phyloP scores from a whole-genome alignment of 2,113 vertebrate genomes.

The Rattus norvegicus region GRCr8 NC_086027.1:62147001-62147500 shows the following conservation, averaged over 20 bases:
- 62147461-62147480: not conserved
- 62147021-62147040: not conserved
- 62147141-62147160: not conserved
- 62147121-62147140: not conserved
- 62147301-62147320: not conserved
- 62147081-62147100: not conserved
- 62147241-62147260: not conserved
- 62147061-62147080: not conserved
- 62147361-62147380: not conserved
- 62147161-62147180: not conserved
- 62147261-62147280: not conserved
- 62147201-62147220: not conserved
- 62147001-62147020: not conserved
- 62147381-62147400: not conserved
- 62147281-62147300: no score
- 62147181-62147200: not conserved
- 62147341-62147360: not conserved
- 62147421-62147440: not conserved
- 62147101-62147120: not conserved
- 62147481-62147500: not conserved
- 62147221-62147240: not conserved
- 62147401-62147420: not conserved
- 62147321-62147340: no score
- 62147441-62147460: slow-evolving; percentile 40
- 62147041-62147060: not conserved